Base-by-base conservation (phyloP, 2,113 vertebrate species). In the Anas platyrhynchos region DNA sequence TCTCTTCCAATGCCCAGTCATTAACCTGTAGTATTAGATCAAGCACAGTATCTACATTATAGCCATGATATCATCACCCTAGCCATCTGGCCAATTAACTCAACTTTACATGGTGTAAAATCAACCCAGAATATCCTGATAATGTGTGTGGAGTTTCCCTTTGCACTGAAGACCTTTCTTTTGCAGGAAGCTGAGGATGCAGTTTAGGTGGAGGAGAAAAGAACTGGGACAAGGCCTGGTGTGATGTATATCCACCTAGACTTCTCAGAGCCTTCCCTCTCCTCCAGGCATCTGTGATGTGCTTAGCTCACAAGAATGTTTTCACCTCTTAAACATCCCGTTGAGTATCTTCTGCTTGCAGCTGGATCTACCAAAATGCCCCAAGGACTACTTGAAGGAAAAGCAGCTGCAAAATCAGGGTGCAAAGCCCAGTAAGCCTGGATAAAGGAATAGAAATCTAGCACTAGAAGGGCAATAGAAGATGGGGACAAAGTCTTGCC, bases 251-350 rank as follows among this genome's bases (percentile, higher is more conserved):
- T 74, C 36, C 4, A 11, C 31, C 9, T 77, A 59, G 29, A 52
- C 50, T 1, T 2, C 36, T 62, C n/a, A 12, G n/a, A 85, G 21
- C 54, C 23, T 63, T 94, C 36, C 26, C 29, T 88, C 7, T 1
- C 8, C 38, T 85, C 41, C 56, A 7, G 2, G 1, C 2, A 0
- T 9, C 22, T 73, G 18, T 56, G 32, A 15, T 48, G 43, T 1
- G 3, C 16, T 67, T n/a, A 56, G 5, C 17, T 41, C 32, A 54
- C 23, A 54, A 34, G 14, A 41, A 66, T 66, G 23, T 41, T 43
- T 67, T 55, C 22, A n/a, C 16, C 25, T 76, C 43, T 61, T 48
- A 62, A 34, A 76, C 23, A 65, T 32, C 50, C 48, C 7, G 17
- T 3, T 34, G 16, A 86, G 50, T 26, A 56, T 21, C 27, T 81